Percentiles rank a stretch among this genome's conserved stretches.
Evolutionary conservation across 1,140 invertebrate genomes (phyloP).

Genomic region (Hydropsyche tenuis): DNA sequence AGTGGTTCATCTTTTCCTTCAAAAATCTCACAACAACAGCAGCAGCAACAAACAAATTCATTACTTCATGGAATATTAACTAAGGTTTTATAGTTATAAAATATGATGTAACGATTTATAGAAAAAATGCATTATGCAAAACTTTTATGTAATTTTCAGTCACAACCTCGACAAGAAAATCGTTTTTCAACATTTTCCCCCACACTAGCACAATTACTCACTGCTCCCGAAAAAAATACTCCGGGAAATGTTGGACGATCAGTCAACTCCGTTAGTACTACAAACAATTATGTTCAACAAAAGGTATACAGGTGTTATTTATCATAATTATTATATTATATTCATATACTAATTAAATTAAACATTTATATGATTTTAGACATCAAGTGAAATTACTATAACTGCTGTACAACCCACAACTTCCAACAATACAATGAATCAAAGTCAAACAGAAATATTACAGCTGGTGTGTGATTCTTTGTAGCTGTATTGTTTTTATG

Average conservation of each 20-base stretch:
- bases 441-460: slow-evolving; percentile 58
- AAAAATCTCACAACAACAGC: slow-evolving; percentile 54
- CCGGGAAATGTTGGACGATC: slow-evolving; percentile 48
- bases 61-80: slow-evolving; percentile 78
- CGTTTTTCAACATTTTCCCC: slow-evolving; percentile 69
- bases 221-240: slow-evolving; percentile 65
- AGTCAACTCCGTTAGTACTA: slow-evolving; percentile 7
- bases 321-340: background rate
- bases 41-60: slow-evolving; percentile 65
- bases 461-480: slow-evolving; percentile 58
- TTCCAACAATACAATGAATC: slow-evolving; percentile 42
- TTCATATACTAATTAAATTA: background rate
- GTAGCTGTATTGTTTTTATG: background rate
- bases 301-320: slow-evolving; percentile 37
- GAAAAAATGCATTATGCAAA: background rate
- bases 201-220: slow-evolving; percentile 78
- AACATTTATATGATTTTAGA: slow-evolving; percentile 51
- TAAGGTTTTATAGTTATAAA: too few relatives aligned
- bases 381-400: slow-evolving; percentile 66
- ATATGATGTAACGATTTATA: too few relatives aligned
- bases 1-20: slow-evolving; percentile 52
- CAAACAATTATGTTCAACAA: slow-evolving; percentile 31
- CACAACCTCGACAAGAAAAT: slow-evolving; percentile 48
- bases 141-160: slow-evolving; percentile 45
- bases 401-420: slow-evolving; percentile 63